These are phyloP conservation scores for Ellobius talpinus DNA, from an alignment of 2,113 vertebrate genomes.

Conservation along the genomic window DNA sequence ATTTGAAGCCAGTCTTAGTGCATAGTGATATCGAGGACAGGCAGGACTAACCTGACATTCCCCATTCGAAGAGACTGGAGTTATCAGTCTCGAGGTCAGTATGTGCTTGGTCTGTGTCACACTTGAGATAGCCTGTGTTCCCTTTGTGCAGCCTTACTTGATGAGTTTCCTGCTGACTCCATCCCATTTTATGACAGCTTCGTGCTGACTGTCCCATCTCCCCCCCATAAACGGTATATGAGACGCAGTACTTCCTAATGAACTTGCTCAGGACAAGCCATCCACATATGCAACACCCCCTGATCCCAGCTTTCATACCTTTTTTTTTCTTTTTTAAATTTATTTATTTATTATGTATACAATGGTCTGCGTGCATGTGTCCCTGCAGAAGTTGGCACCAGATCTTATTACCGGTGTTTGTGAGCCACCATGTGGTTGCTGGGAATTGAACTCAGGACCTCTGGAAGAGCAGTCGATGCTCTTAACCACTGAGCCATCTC, in stretches of 20 bases:
- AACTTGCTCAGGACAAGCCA: too few species aligned
- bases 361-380: too few species aligned
- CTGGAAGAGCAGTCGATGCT: too few species aligned
- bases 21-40: background rate
- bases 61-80: background rate
- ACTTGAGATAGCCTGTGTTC: background rate
- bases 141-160: background rate
- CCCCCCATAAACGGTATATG: too few species aligned
- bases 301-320: background rate
- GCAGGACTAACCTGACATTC: background rate
- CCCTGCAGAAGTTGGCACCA: too few species aligned
- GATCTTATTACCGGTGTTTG: too few species aligned
- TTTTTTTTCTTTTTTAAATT: background rate
- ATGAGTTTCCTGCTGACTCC: background rate
- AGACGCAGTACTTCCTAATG: background rate
- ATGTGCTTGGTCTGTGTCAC: background rate
- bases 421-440: too few species aligned
- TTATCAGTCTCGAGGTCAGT: background rate
- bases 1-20: background rate
- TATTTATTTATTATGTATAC: too few species aligned
- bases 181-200: background rate
- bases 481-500: too few species aligned
- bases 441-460: too few species aligned
- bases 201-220: background rate
- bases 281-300: background rate